Base-by-base conservation (phyloP, 2,797 vertebrate species). In the Spizella passerina region DNA sequence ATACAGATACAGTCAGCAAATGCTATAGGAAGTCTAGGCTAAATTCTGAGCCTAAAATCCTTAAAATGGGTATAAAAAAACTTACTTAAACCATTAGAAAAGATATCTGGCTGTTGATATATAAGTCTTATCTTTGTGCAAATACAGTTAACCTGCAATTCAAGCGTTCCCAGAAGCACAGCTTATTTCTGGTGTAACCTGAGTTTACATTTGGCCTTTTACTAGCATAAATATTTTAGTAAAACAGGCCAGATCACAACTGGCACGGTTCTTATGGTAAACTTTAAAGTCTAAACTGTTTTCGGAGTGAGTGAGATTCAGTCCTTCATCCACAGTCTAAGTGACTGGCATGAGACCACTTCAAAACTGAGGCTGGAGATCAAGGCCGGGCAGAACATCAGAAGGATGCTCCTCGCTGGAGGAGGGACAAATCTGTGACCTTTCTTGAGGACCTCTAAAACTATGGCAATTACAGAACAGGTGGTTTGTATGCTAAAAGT, bases 161-260 rank as follows among this genome's bases (percentile, higher is more conserved):
- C 65, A 92, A 88, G 65, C 1, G 0, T 89, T 96, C 77, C 85
- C 82, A 94, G 89, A 85, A 91, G 79, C 57, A 87, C 52, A 71
- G 89, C 39, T 96, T 90, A 68, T 71, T 94, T 85, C 87, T 88
- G 16, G 16, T 86, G 53, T 83, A 94, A 94, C 87, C 60, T 87
- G 79, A 85, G 76, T 95, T 95, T 95, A 93, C 65, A 83, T 83
- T 93, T 82, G 65, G 41, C 87, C 91, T 93, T 93, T 72, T 66
- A 72, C 61, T 92, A 81, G 30, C 41, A 81, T 92, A 96, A 96
- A 93, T 94, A 95, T 95, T 94, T 92, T 81, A 86, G 69, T 75
- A 87, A 87, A 84, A 85, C 29, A 47, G 82, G 57, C 56, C 72
- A 88, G 76, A 90, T 94, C 85, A 82, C 61, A 87, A 91, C 43